Evolutionary conservation across 1,140 invertebrate genomes (phyloP).

Genomic region (Sitophilus oryzae): DNA sequence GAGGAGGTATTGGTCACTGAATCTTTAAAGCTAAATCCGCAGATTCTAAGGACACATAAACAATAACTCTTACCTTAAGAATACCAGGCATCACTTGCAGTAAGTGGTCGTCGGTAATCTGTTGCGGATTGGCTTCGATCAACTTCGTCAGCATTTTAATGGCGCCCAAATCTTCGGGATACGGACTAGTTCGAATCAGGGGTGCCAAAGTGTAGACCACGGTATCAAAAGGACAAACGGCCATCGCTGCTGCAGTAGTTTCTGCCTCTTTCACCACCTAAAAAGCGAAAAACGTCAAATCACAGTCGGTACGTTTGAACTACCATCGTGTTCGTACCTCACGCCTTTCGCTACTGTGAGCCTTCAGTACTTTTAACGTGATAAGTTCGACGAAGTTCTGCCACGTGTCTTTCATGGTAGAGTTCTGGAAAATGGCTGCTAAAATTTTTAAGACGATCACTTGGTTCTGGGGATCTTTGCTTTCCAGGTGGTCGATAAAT

Average conservation of each 20-base stretch:
- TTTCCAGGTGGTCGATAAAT: constrained; percentile 65
- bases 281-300: constrained; percentile 6
- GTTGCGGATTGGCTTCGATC: constrained; percentile 61
- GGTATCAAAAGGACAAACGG: constrained; percentile 43
- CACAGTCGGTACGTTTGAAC: not conserved
- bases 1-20: too few relatives aligned
- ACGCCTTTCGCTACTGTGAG: constrained; percentile 70
- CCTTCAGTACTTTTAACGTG: constrained; percentile 78
- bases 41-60: not conserved
- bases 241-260: constrained; percentile 37
- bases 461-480: constrained; percentile 60
- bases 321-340: constrained; percentile 53
- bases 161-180: constrained; percentile 81
- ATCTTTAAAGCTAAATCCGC: too few relatives aligned
- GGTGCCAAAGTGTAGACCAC: constrained; percentile 55
- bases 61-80: constrained; percentile 58
- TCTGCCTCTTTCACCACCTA: constrained; percentile 42
- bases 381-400: constrained; percentile 82
- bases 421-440: constrained; percentile 72
- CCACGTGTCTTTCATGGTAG: constrained; percentile 70
- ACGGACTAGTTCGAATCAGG: constrained; percentile 78
- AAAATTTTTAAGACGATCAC: constrained; percentile 70
- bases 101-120: constrained; percentile 68
- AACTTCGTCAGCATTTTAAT: constrained; percentile 90
- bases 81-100: constrained; percentile 81